phyloP scores from a whole-genome alignment of 2,888 invertebrate genomes.

The Drosophila rubida region DNA sequence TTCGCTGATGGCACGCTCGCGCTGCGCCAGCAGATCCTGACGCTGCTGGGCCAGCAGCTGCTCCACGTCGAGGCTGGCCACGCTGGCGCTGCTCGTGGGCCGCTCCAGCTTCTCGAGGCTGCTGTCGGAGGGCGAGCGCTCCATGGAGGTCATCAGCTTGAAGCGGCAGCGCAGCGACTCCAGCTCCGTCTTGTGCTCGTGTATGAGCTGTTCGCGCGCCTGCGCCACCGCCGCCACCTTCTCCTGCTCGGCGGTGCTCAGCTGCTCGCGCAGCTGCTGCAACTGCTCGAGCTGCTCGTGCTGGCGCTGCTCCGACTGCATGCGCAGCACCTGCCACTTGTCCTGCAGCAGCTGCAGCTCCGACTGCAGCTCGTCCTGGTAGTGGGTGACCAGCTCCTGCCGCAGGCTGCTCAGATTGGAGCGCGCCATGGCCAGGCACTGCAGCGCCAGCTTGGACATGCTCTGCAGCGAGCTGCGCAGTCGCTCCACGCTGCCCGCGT shows the following conservation, averaged over 20 bases:
- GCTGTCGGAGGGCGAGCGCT: conserved; percentile 91
- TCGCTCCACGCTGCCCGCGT: conserved; percentile 88
- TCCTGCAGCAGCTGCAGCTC: conserved; percentile 86
- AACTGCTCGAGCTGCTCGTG: conserved; percentile 79
- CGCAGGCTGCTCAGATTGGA: conserved; percentile 87
- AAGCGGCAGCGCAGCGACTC: conserved; percentile 91
- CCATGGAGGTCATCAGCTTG: conserved; percentile 91
- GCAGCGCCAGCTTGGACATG: conserved; percentile 86
- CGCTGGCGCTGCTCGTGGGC: conserved; percentile 85
- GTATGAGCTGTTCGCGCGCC: conserved; percentile 88
- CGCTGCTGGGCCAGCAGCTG: conserved; percentile 89
- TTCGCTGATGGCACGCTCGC: conserved; percentile 86
- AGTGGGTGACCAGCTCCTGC: conserved; percentile 85
- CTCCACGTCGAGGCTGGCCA: conserved; percentile 84
- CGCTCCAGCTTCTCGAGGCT: conserved; percentile 92
- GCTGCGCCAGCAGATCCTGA: conserved; percentile 87
- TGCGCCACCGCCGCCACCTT: conserved; percentile 88
- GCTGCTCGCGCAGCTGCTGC: conserved; percentile 76
- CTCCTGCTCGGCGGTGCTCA: conserved; percentile 67
- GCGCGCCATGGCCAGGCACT: conserved; percentile 87
- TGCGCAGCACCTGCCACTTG: conserved; percentile 86
- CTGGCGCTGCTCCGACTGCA: conserved; percentile 86
- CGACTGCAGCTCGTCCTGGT: conserved; percentile 86
- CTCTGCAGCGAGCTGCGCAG: conserved; percentile 85
- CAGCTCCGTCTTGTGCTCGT: conserved; percentile 91